Conservation (phyloP, 53 echinoderm and acorn worm genomes). For the Holothuria scabra region DNA sequence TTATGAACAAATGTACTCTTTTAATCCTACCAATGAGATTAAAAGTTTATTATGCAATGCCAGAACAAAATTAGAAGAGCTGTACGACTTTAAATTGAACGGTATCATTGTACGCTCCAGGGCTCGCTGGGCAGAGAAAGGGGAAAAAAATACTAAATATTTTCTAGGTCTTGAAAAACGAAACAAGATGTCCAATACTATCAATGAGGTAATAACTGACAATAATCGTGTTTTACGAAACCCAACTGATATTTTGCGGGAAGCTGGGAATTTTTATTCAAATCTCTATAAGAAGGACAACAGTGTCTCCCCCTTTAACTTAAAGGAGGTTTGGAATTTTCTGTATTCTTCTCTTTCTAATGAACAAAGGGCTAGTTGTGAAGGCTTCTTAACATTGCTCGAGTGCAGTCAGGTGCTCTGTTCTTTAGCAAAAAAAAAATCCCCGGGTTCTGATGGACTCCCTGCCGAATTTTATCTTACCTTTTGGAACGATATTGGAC, state of each 20-base stretch:
- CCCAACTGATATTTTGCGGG: background rate
- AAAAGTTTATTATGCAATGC: background rate
- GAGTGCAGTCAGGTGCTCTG: constrained; percentile 1
- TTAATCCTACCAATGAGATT: background rate
- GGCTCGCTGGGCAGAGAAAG: background rate
- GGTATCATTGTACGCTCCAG: background rate
- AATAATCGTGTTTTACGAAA: background rate
- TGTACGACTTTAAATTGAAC: background rate
- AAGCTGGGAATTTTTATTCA: background rate
- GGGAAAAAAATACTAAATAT: constrained; percentile 14
- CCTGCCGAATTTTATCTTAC: constrained; percentile 1
- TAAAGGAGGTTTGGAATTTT: background rate
- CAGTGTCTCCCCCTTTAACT: too few relatives aligned
- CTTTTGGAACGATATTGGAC: constrained; percentile 1
- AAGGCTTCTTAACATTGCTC: too few relatives aligned
- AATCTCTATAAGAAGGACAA: background rate
- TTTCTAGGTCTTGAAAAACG: background rate
- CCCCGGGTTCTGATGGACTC: background rate
- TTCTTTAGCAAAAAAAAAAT: background rate
- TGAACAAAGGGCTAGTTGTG: too few relatives aligned
- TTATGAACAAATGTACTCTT: background rate
- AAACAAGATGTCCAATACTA: background rate
- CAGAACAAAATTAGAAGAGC: background rate
- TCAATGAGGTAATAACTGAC: background rate
- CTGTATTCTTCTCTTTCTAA: background rate